Base-by-base conservation (phyloP, 2,113 vertebrate genomes). In the Upupa epops region DNA sequence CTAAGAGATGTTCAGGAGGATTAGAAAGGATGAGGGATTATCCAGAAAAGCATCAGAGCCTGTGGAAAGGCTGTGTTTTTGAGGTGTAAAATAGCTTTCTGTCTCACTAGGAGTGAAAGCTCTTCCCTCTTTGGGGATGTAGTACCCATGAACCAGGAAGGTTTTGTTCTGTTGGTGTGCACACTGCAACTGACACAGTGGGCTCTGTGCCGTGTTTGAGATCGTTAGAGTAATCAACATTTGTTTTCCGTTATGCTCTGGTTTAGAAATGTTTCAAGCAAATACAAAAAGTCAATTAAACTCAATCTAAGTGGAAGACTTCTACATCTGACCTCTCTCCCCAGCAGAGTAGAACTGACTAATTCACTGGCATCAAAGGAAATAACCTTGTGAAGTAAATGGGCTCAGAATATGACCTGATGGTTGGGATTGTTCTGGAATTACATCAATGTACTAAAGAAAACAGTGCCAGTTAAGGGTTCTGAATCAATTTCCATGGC, bases 351-450 rank as follows among this genome's bases (percentile, higher is more conserved):
- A 79, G 59, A 69, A 74, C 34, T 59, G 66, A 51, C 70, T 93
- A 86, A 92, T 87, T 74, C 51, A 42, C 10, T 52, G 81, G 51
- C 90, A 86, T 93, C 73, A 93, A 82, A 95, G 58, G 59, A 73
- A 89, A 84, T 89, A 92, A 95, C 84, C 78, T 87, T 79, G 51
- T 66, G 92, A 84, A 89, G 81, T 66, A 93, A 96, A 95, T 83
- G 84, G 89, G 89, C 68, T 87, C 78, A 49, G 74, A 93, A 85
- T 90, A 45, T 73, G 90, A 86, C 63, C 76, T 88, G 83, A 74
- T 9, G 75, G 78, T 52, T 87, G 86, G 52, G 78, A 68, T 68
- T 94, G 46, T 52, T 90, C 74, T 89, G 74, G 83, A 82, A 87
- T 90, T 55, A 89, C 91, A 88, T 66, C 71, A 59, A 3, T 40